phyloP scores from a whole-genome alignment of 2,888 invertebrate species.

The Scaptomyza polygonia region DNA sequence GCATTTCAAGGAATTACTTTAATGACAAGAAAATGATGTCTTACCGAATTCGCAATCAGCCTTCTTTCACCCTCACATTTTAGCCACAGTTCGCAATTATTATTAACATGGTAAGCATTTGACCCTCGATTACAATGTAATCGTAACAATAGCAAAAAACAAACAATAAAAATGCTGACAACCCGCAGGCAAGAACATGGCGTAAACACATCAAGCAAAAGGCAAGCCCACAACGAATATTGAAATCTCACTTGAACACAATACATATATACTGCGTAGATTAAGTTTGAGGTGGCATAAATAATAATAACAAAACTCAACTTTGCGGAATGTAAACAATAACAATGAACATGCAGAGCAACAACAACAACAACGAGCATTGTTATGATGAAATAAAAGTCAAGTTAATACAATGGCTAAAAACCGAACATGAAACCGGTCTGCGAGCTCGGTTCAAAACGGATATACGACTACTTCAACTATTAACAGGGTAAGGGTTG shows the following conservation, averaged over 20 bases:
- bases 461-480: conserved; percentile 63
- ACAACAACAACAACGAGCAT: not conserved
- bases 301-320: conserved; percentile 45
- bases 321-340: conserved; percentile 71
- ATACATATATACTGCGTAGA: conserved; percentile 49
- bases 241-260: conserved; percentile 36
- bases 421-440: conserved; percentile 61
- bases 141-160: conserved; percentile 7
- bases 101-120: conserved; percentile 68
- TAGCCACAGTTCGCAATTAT: conserved; percentile 41
- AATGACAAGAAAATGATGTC: no score
- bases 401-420: conserved; percentile 74
- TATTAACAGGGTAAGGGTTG: conserved; percentile 46
- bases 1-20: no score
- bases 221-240: conserved; percentile 33
- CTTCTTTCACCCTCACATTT: conserved; percentile 9
- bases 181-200: conserved; percentile 38
- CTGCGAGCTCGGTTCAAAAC: conserved; percentile 42
- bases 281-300: conserved; percentile 9
- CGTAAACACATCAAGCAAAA: no score
- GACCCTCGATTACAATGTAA: conserved; percentile 45
- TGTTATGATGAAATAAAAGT: conserved; percentile 73
- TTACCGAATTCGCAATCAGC: no score
- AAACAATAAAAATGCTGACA: not conserved
- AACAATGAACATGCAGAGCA: conserved; percentile 59